phyloP scores from a whole-genome alignment of 1,140 invertebrate genomes.

The Hesperophylax magnus region DNA sequence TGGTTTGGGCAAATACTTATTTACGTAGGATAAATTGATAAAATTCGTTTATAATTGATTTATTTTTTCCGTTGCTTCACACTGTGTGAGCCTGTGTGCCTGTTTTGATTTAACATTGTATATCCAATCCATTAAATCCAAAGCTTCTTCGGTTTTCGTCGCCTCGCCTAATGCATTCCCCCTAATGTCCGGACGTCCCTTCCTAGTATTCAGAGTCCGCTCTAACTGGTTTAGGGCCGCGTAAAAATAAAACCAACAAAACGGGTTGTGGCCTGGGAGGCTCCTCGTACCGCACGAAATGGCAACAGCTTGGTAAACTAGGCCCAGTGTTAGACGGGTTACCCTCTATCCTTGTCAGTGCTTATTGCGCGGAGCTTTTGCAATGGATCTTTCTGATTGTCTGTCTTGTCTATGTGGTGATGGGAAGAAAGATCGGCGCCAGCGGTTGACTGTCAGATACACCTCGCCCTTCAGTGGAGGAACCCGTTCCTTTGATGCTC shows the following conservation, averaged over 20 bases:
- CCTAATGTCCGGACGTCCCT: constrained; percentile 24
- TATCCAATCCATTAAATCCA: constrained; percentile 33
- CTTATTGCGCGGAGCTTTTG: background rate
- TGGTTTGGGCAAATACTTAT: too few relatives aligned
- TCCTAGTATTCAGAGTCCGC: constrained; percentile 14
- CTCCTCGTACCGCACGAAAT: background rate
- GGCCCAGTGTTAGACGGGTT: background rate
- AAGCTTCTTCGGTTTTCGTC: constrained; percentile 32
- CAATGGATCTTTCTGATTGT: background rate
- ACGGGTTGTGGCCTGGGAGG: constrained; percentile 29
- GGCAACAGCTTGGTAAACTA: constrained; percentile 6
- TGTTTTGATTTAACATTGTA: constrained; percentile 14
- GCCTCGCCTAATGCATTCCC: constrained; percentile 36
- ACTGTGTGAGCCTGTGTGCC: background rate
- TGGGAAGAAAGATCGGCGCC: constrained; percentile 26
- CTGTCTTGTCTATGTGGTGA: background rate
- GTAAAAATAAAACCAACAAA: constrained; percentile 44
- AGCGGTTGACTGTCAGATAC: constrained; percentile 18
- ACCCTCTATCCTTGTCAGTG: too few relatives aligned
- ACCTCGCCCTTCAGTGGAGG: constrained; percentile 14
- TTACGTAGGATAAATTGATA: too few relatives aligned
- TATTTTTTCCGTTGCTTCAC: too few relatives aligned
- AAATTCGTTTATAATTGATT: too few relatives aligned
- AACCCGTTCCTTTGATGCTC: constrained; percentile 4
- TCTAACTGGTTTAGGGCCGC: constrained; percentile 38